Evolutionary conservation across 2,797 vertebrate genomes (phyloP).

Genomic region (Peromyscus nudipes): DNA sequence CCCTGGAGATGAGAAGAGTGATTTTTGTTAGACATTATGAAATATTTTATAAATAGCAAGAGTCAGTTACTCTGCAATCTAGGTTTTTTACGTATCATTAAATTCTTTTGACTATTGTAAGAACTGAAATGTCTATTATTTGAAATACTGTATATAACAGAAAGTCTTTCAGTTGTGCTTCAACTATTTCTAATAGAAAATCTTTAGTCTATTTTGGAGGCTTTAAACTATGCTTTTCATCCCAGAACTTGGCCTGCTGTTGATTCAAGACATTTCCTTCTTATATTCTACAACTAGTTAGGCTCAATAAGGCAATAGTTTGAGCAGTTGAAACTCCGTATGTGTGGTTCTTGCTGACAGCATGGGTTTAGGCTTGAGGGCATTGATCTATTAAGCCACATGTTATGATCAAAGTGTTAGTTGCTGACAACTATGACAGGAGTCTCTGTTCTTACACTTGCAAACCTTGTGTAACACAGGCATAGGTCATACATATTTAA

Average conservation of each 20-base stretch:
- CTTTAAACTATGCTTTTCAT: slow-evolving; percentile 31
- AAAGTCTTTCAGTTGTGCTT: background rate
- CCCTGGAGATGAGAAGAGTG: background rate
- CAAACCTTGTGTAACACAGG: background rate
- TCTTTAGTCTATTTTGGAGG: background rate
- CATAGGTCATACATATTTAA: slow-evolving; percentile 64
- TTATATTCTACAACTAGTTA: slow-evolving; percentile 20
- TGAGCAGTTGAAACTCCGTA: slow-evolving; percentile 26
- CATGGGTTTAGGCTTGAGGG: slow-evolving; percentile 58
- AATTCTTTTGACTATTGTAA: slow-evolving; percentile 46
- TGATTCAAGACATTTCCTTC: slow-evolving; percentile 51
- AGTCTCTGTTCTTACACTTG: background rate
- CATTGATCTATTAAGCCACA: slow-evolving; percentile 55
- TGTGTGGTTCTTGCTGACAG: slow-evolving; percentile 61
- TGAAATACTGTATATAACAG: background rate
- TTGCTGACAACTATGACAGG: background rate
- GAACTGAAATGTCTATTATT: background rate
- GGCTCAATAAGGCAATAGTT: background rate
- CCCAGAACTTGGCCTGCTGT: background rate
- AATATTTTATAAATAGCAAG: slow-evolving; percentile 39
- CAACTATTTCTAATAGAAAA: slow-evolving; percentile 41
- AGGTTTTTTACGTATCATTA: slow-evolving; percentile 47
- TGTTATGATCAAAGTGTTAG: slow-evolving; percentile 62
- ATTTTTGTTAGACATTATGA: background rate
- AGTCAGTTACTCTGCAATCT: background rate